A percentile compares a stretch with the other conserved stretches of the same genome.
These are phyloP conservation scores for Scaptomyza hsui DNA, from an alignment of 1,140 invertebrate genomes.

Conservation along the genomic window DNA sequence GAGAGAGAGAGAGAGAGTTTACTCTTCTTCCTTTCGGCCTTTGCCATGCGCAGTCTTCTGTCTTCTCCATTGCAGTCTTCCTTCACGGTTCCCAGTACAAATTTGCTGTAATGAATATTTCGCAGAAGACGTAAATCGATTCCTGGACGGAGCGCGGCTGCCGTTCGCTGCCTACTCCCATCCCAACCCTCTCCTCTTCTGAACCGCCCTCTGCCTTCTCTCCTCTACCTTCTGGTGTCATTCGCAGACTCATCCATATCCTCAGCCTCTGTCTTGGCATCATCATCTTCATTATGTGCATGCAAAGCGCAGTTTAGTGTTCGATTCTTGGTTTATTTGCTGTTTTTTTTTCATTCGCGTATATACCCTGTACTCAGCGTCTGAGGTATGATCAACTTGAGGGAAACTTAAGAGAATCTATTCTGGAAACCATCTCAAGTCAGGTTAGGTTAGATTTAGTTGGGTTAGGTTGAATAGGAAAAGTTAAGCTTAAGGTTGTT, in stretches of 20 bases:
- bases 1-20: conserved; percentile 1
- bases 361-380: not conserved
- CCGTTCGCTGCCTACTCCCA: not conserved
- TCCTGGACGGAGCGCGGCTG: conserved; percentile 50
- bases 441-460: too few species aligned
- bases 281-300: conserved; percentile 51
- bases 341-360: not conserved
- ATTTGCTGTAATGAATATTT: conserved; percentile 78
- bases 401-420: too few species aligned
- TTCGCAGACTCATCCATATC: conserved; percentile 30
- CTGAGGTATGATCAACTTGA: too few species aligned
- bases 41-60: not conserved
- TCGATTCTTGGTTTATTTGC: not conserved
- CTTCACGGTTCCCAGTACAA: conserved; percentile 55
- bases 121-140: conserved; percentile 74
- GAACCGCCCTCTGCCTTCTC: not conserved
- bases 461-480: too few species aligned
- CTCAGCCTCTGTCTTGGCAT: conserved; percentile 25
- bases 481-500: too few species aligned
- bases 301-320: conserved; percentile 40
- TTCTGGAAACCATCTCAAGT: too few species aligned
- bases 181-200: not conserved
- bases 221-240: not conserved
- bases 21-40: conserved; percentile 28
- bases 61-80: not conserved